phyloP scores from a whole-genome alignment of 2,888 invertebrate genomes.

The Lordiphosa fenestrarum region DNA sequence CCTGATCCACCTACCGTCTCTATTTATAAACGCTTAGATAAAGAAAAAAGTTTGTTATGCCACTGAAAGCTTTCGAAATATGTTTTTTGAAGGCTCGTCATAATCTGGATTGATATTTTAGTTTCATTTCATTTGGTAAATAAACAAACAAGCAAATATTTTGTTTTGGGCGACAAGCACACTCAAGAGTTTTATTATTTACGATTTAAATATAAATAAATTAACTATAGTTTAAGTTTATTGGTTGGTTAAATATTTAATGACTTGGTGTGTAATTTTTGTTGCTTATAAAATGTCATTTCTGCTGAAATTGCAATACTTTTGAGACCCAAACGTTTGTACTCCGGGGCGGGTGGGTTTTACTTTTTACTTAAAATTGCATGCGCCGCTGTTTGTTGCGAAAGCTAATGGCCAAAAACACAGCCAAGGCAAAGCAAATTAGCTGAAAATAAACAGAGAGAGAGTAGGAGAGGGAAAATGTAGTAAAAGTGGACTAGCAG shows the following conservation, averaged over 20 bases:
- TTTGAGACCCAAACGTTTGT: constrained; percentile 36
- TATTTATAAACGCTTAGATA: neutral
- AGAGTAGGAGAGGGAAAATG: no score
- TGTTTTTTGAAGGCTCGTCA: constrained; percentile 25
- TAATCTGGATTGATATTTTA: neutral
- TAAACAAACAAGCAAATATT: constrained; percentile 23
- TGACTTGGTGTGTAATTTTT: constrained; percentile 15
- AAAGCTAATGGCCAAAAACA: constrained; percentile 70
- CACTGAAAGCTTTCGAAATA: constrained; percentile 8
- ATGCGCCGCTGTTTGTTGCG: constrained; percentile 76
- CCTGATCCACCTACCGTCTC: constrained; percentile 14
- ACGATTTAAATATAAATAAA: constrained; percentile 23
- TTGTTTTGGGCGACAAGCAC: constrained; percentile 26
- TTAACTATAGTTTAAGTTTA: constrained; percentile 32
- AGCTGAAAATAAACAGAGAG: constrained; percentile 44
- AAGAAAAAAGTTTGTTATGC: constrained; percentile 1
- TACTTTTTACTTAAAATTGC: constrained; percentile 64
- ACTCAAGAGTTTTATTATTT: constrained; percentile 22
- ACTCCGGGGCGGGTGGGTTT: constrained; percentile 34
- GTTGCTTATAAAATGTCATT: constrained; percentile 32
- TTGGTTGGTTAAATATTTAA: constrained; percentile 20
- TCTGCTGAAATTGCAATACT: constrained; percentile 39
- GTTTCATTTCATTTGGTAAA: constrained; percentile 1
- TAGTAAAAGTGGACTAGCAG: no score
- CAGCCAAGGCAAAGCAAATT: constrained; percentile 61